Base-by-base conservation (phyloP, 1,140 invertebrate genomes). In the Mylabris phalerata region DNA sequence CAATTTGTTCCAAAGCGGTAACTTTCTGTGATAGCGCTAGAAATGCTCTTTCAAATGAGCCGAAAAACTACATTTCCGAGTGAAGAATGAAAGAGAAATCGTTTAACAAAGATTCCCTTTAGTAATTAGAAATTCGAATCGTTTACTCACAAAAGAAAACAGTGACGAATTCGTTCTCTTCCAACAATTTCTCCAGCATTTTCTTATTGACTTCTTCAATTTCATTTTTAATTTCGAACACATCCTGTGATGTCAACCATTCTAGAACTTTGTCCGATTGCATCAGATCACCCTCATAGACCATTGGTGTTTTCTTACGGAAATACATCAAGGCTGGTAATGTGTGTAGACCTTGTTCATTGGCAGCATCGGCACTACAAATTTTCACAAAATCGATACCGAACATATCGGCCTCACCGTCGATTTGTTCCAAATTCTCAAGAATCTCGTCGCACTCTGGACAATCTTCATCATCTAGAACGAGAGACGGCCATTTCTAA, bases 381-480 rank as follows among this genome's bases (percentile, higher is more conserved):
- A 95, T 92, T 75, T 95, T 95, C 0, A 97, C 93, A 75, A 97
- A 95, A 71, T 97, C 93, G 66, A 97, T 95, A 32, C 92, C 93
- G 76, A 86, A 95, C 56, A 89, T 81, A 78, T 95, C 93, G 3
- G 92, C 92, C 77, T 95, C 92, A 24, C 92, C 92, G 68, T 97
- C 93, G 66, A 96, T 95, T 70, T 93, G 87, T 77, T 95, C 93
- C 25, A 96, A 72, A 54, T 90, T 83, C 75, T 93, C 88, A 55
- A 96, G 76, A 55, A 94, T 91, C 67, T 90, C 87, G 62, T 89
- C 85, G 75, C 93, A 95, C 72, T 95, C 93, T 9, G 84, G 82
- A 73, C 93, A 95, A 70, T 95, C 87, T 69, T 94, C 90, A 70
- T 95, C 92, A 74, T 92, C 90, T 93, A 51, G 4, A 74, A 72